Evolutionary conservation across 1,140 invertebrate genomes (phyloP), one percentile per base, ranked within the genome.

Genomic region (Leptinotarsa lineolata): DNA sequence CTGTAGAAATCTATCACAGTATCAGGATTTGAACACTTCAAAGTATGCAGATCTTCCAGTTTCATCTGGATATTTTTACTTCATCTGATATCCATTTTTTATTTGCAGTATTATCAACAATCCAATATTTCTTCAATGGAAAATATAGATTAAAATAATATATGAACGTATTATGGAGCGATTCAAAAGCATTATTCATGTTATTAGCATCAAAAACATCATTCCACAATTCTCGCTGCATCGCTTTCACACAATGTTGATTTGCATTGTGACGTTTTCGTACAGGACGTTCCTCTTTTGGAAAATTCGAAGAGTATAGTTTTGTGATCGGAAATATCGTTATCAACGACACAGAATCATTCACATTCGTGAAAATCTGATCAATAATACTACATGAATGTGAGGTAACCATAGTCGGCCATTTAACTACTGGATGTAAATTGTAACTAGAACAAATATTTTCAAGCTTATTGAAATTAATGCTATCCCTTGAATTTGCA

Each of bases 271-370:
- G 21, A 60, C 16, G 16, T 60, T 18, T 18, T 60, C 16, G 5
- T 6, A 60, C 59, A 60, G 6, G 59, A n/a, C 20, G 16, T 60
- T n/a, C 6, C 20, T 18, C 5, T 60, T n/a, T 60, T n/a, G n/a
- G 4, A 21, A 66, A 66, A 21, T 12, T 63, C n/a, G n/a, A n/a
- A n/a, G n/a, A 46, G 45, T 46, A 46, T 6, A 6, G 45, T 46
- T 46, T 46, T 46, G 59, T 60, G 59, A n/a, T 60, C 59, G n/a
- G 59, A 60, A 60, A 60, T 60, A 60, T 60, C 59, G 59, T 60
- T 60, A n/a, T 60, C 59, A n/a, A 60, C 59, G 6, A 60, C n/a
- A 60, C 59, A 60, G 4, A 60, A n/a, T 60, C 6, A 60, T 60
- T 60, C 16, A 60, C 4, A n/a, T 60, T 60, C 21, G 59, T 60